Evolutionary conservation across 2,113 vertebrate genomes (phyloP).

Genomic region (Gnathonemus echidnorhynchus): DNA sequence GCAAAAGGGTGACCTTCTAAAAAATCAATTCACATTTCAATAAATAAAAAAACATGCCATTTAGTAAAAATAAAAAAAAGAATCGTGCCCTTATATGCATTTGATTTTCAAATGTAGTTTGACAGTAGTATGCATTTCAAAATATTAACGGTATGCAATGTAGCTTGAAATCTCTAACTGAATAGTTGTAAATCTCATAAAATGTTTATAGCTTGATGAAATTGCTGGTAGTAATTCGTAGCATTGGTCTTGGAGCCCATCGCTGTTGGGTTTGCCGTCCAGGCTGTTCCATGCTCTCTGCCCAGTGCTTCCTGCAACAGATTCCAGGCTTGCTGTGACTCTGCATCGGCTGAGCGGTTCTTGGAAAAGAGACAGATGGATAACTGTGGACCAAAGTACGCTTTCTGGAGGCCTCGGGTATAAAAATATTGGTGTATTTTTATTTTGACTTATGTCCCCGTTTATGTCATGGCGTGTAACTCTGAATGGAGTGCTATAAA

Average conservation of each 20-base stretch:
- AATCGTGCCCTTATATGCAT: neutral
- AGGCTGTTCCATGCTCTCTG: neutral
- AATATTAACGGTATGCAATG: neutral
- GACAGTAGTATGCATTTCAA: neutral
- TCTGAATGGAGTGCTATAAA: neutral
- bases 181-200: neutral
- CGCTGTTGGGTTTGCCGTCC: neutral
- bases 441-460: neutral
- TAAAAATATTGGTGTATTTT: neutral
- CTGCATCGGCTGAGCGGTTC: neutral
- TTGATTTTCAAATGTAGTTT: neutral
- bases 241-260: neutral
- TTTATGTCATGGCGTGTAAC: neutral
- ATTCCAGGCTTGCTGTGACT: neutral
- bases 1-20: neutral
- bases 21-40: neutral
- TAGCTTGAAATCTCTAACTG: neutral
- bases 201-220: neutral
- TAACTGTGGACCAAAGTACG: neutral
- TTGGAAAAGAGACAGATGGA: neutral
- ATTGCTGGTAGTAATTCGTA: neutral
- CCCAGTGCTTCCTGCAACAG: neutral
- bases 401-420: neutral
- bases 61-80: neutral
- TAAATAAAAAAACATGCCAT: neutral